A percentile compares a stretch with the other conserved stretches of the same genome.
Evolutionary conservation across 2,797 vertebrate genomes (phyloP).

Genomic region (Anguilla anguilla): DNA sequence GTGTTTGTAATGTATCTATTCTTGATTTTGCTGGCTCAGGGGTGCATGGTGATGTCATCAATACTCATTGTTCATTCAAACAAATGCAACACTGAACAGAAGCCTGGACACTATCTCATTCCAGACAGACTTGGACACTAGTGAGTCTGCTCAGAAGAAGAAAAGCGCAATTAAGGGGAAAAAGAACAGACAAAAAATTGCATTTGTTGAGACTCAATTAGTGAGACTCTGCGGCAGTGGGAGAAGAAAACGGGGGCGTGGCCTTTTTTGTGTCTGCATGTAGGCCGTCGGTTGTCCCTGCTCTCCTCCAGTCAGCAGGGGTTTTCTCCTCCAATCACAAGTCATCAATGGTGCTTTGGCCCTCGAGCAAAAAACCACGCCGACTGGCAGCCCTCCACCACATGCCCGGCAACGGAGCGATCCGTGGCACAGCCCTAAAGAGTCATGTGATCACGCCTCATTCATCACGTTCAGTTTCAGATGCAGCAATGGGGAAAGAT

Average conservation of each 20-base stretch:
- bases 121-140: background rate
- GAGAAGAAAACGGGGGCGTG: background rate
- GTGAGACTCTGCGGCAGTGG: background rate
- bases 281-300: constrained; percentile 43
- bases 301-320: constrained; percentile 36
- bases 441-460: background rate
- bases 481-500: constrained; percentile 34
- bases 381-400: constrained; percentile 47
- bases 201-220: background rate
- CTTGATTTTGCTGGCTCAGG: background rate
- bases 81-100: background rate
- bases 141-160: background rate
- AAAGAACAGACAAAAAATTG: background rate
- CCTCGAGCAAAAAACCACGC: constrained; percentile 40
- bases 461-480: constrained; percentile 11
- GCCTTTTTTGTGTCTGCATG: constrained; percentile 38
- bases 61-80: background rate
- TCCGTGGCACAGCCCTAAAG: background rate
- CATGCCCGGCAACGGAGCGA: background rate
- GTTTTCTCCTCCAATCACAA: constrained; percentile 41
- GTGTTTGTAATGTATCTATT: background rate
- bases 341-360: background rate
- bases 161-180: background rate
- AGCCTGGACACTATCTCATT: background rate
- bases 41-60: background rate